Conservation (phyloP, 2,888 invertebrate genomes). For the Anarsia innoxiella region DNA sequence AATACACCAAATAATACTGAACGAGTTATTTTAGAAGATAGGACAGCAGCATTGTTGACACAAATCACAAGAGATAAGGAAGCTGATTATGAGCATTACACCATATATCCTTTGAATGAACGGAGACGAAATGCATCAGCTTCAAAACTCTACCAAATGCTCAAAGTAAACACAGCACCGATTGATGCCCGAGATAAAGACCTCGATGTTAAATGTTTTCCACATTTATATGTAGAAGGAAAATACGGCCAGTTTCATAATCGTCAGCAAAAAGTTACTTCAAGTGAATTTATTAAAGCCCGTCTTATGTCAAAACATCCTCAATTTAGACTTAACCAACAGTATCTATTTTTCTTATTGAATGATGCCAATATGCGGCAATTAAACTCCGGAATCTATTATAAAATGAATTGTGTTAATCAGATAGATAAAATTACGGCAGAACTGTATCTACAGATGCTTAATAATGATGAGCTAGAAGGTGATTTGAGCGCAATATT, state of each 20-base stretch:
- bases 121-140: conserved; percentile 13
- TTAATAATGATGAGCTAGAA: conserved; percentile 25
- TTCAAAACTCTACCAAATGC: conserved; percentile 21
- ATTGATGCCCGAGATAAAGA: conserved; percentile 18
- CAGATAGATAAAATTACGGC: conserved; percentile 21
- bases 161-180: conserved; percentile 19
- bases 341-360: conserved; percentile 16
- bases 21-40: neutral
- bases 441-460: conserved; percentile 22
- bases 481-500: conserved; percentile 26
- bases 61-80: conserved; percentile 14
- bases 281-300: conserved; percentile 19
- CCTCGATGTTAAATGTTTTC: conserved; percentile 17
- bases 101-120: conserved; percentile 17
- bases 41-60: conserved; percentile 1
- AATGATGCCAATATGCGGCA: conserved; percentile 20
- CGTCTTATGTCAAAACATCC: conserved; percentile 16
- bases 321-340: conserved; percentile 17
- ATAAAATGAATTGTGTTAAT: conserved; percentile 24
- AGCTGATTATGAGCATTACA: conserved; percentile 16
- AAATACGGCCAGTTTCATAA: conserved; percentile 21
- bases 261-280: conserved; percentile 16
- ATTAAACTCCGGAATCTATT: conserved; percentile 24
- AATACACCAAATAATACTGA: too few relatives aligned
- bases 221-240: conserved; percentile 19